Conservation (phyloP, 2,797 vertebrate species). For the Toxotes lorentzi region DNA sequence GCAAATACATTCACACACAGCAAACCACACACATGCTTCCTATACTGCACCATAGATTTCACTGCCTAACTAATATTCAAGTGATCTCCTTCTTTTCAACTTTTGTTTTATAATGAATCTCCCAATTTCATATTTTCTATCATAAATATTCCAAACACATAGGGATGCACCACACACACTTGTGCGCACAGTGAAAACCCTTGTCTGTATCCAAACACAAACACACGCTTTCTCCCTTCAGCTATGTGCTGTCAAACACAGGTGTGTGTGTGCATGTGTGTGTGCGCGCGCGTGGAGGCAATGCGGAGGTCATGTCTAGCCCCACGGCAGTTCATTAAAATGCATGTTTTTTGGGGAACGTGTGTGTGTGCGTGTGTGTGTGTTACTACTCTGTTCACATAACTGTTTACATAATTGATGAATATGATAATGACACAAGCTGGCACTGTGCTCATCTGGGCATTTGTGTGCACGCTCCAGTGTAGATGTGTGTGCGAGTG, state of each 20-base stretch:
- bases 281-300: constrained; percentile 52
- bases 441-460: constrained; percentile 74
- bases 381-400: constrained; percentile 78
- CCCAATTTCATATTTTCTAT: constrained; percentile 6
- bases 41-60: not conserved
- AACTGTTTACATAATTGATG: constrained; percentile 89
- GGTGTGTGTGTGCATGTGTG: constrained; percentile 38
- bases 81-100: not conserved
- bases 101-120: constrained; percentile 6
- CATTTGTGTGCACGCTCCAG: constrained; percentile 58
- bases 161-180: constrained; percentile 2
- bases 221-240: constrained; percentile 48
- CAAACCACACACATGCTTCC: not conserved
- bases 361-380: constrained; percentile 39
- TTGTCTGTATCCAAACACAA: constrained; percentile 45
- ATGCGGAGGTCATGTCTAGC: constrained; percentile 81
- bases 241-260: constrained; percentile 70
- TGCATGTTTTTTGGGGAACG: constrained; percentile 79
- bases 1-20: not conserved
- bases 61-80: not conserved
- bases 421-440: constrained; percentile 89
- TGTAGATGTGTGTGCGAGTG: constrained; percentile 24
- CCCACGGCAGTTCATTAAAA: constrained; percentile 85
- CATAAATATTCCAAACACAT: constrained; percentile 11
- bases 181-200: constrained; percentile 4